Conservation (phyloP, 1,140 invertebrate species). For the Sipha flava region DNA sequence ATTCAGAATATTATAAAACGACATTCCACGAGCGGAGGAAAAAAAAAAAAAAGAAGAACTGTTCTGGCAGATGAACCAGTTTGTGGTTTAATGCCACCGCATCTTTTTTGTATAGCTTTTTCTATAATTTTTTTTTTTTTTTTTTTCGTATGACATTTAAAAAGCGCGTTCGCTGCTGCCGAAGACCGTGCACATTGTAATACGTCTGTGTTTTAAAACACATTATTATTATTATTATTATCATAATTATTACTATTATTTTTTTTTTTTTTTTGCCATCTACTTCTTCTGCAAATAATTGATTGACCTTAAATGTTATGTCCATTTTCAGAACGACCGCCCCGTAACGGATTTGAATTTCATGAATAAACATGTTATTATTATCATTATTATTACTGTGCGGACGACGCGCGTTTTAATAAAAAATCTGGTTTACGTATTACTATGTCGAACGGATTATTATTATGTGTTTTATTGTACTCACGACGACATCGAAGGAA, state of each 20-base stretch:
- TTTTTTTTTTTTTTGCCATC: background rate
- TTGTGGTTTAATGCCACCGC: slow-evolving; percentile 28
- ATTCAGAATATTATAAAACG: slow-evolving; percentile 28
- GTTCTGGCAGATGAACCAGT: slow-evolving; percentile 23
- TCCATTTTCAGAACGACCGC: slow-evolving; percentile 4
- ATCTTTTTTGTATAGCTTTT: slow-evolving; percentile 22
- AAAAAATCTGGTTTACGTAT: background rate
- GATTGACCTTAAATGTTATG: slow-evolving; percentile 7
- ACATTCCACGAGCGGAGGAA: background rate
- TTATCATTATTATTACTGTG: too few relatives aligned
- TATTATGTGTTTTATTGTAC: too few relatives aligned
- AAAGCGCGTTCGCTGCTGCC: background rate
- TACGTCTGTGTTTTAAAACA: too few relatives aligned
- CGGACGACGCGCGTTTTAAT: too few relatives aligned
- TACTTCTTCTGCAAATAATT: slow-evolving; percentile 3
- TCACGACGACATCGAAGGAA: too few relatives aligned
- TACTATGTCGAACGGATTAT: background rate
- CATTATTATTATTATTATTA: too few relatives aligned
- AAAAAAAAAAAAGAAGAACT: background rate
- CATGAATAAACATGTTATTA: background rate
- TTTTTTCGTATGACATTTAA: slow-evolving; percentile 7
- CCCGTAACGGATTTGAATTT: background rate
- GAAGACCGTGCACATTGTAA: too few relatives aligned
- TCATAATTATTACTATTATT: slow-evolving; percentile 10
- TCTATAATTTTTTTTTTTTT: slow-evolving; percentile 4